Percentiles rank a stretch among this genome's conserved stretches.
phyloP scores from a whole-genome alignment of 2,797 vertebrate species.

The Pygocentrus nattereri region DNA sequence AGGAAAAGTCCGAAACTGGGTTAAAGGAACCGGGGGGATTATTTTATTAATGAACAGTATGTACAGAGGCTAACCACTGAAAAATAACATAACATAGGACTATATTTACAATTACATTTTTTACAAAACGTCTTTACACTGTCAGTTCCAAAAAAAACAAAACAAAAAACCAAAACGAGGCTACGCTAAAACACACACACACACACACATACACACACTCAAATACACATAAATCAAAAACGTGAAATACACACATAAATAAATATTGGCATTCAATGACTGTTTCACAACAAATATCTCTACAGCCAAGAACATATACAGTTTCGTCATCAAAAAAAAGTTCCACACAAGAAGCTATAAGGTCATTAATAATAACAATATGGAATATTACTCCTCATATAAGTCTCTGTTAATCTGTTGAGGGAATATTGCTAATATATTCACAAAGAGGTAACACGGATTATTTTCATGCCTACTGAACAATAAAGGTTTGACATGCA shows the following conservation, averaged over 20 bases:
- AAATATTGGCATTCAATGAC: constrained; percentile 92
- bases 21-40: constrained; percentile 71
- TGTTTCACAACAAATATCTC: constrained; percentile 84
- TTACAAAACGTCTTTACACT: constrained; percentile 92
- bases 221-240: constrained; percentile 81
- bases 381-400: constrained; percentile 80
- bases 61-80: constrained; percentile 91
- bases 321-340: constrained; percentile 72
- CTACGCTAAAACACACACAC: constrained; percentile 52
- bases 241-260: constrained; percentile 92
- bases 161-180: constrained; percentile 67
- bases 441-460: constrained; percentile 83
- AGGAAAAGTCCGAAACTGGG: constrained; percentile 4
- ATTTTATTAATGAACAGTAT: constrained; percentile 95
- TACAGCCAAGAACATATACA: constrained; percentile 85
- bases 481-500: constrained; percentile 84
- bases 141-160: constrained; percentile 74
- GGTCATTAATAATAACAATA: constrained; percentile 84
- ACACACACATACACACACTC: constrained; percentile 68
- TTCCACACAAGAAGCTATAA: constrained; percentile 78
- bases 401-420: constrained; percentile 88
- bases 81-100: constrained; percentile 86
- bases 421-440: constrained; percentile 83
- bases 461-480: constrained; percentile 84
- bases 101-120: constrained; percentile 94